Evolutionary conservation across 2,113 vertebrate species (phyloP).

Genomic region (Plectropomus leopardus): DNA sequence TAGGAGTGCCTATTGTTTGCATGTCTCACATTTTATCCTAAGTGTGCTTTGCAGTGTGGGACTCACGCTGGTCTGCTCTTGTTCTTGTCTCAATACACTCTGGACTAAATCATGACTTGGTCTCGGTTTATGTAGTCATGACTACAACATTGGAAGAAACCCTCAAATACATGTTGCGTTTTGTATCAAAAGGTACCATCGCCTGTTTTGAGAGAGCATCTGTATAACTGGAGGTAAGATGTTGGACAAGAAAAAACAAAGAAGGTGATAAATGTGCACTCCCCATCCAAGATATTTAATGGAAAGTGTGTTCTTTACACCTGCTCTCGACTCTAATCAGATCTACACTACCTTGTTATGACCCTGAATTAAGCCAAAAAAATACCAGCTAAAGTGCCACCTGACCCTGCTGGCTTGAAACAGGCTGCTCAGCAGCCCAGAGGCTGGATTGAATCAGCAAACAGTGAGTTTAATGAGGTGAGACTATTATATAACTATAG

Average conservation of each 20-base stretch:
- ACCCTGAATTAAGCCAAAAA: not conserved
- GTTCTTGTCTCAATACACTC: too few species aligned
- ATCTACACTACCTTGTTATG: not conserved
- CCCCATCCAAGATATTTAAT: not conserved
- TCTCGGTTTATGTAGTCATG: too few species aligned
- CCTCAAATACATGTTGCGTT: not conserved
- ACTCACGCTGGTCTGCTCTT: too few species aligned
- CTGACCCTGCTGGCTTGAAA: conserved; percentile 16
- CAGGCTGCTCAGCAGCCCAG: not conserved
- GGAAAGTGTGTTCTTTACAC: not conserved
- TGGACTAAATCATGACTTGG: too few species aligned
- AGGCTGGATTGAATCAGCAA: conserved; percentile 28
- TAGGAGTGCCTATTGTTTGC: too few species aligned
- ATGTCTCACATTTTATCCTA: too few species aligned
- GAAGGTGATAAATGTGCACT: not conserved
- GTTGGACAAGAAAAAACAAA: not conserved
- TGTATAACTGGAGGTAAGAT: not conserved
- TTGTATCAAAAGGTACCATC: not conserved
- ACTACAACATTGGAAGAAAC: not conserved
- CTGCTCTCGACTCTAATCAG: conserved; percentile 3
- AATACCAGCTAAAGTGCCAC: not conserved
- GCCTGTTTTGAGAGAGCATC: not conserved
- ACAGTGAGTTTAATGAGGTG: conserved; percentile 28
- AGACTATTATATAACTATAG: not conserved
- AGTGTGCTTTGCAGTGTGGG: too few species aligned